Evolutionary conservation across 2,113 vertebrate genomes (phyloP), one percentile per base, ranked within the genome.

Genomic region (Triplophysa rosa): DNA sequence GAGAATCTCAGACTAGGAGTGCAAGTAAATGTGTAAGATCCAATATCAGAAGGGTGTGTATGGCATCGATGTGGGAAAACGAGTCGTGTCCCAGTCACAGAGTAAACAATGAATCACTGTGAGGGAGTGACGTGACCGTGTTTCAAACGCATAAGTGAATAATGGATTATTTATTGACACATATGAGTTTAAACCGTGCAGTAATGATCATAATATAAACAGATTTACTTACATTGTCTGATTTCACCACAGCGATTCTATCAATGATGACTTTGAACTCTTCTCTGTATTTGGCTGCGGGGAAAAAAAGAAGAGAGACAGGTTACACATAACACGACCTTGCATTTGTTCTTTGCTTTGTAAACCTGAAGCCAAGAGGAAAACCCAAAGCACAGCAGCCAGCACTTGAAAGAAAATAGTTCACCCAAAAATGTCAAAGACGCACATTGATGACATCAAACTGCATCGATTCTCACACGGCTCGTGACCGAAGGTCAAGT

Each of bases 201-300:
- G 21, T n/a, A 64, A 70, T 70, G 59, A 59, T 72, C 9, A 21
- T 16, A 58, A 58, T 40, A 40, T 68, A 16, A 29, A 65, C 59
- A 72, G 56, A 63, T 63, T 72, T 47, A 93, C 93, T 94, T 69
- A 94, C 93, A 63, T 93, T 91, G 87, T 94, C 93, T 0, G 91
- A 91, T 85, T 94, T 94, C 82, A 92, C 89, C 75, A 94, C 87
- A 37, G 93, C 93, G 19, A 94, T 92, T 8, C 87, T 84, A 89
- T 94, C 92, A 14, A 94, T 89, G 84, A 93, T 87, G 82, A 88
- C 84, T 84, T 93, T 94, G 90, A 94, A 94, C 83, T 93, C 91
- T 84, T 93, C 93, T 86, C 93, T 90, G 90, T 94, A 92, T 90
- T 93, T 93, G 61, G 92, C 93, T 94, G 33, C 33, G 87, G 66